Evolutionary conservation across 2,113 vertebrate species (phyloP).

Genomic region (Pyxicephalus adspersus): DNA sequence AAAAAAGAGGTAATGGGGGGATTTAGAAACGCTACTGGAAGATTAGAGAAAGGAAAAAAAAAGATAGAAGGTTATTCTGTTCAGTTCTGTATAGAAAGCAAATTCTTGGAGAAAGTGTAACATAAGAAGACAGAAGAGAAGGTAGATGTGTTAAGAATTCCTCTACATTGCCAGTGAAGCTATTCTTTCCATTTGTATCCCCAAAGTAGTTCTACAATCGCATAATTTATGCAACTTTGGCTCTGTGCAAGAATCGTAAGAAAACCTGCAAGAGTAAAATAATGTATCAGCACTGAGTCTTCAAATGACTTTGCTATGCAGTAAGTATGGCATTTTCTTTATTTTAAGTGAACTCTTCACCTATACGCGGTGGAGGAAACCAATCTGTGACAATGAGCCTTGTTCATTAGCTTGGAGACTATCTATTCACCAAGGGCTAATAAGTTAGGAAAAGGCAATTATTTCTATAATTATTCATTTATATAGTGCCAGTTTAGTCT

Average conservation of each 20-base stretch:
- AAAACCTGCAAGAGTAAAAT: constrained; percentile 28
- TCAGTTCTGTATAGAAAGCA: constrained; percentile 14
- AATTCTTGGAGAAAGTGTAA: constrained; percentile 4
- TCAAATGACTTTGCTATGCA: constrained; percentile 16
- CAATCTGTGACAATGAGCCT: background rate
- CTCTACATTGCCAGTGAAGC: constrained; percentile 20
- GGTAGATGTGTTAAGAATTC: constrained; percentile 20
- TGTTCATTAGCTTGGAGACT: too few species aligned
- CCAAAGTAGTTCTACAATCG: constrained; percentile 18
- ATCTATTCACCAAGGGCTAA: too few species aligned
- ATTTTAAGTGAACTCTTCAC: background rate
- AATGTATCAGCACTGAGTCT: background rate
- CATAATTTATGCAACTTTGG: constrained; percentile 17
- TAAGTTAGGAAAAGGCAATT: too few species aligned
- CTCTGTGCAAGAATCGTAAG: constrained; percentile 4
- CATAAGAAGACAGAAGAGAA: constrained; percentile 15
- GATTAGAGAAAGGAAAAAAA: constrained; percentile 27
- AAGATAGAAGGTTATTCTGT: background rate
- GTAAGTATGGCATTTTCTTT: constrained; percentile 1
- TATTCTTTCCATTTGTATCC: constrained; percentile 29
- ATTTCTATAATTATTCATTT: too few species aligned
- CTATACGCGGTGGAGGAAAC: background rate
- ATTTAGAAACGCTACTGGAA: constrained; percentile 11
- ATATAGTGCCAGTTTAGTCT: too few species aligned
- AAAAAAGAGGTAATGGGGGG: constrained; percentile 40